Evolutionary conservation across 1,140 invertebrate genomes (phyloP).

Genomic region (Macrotrachela quadricornifera): DNA sequence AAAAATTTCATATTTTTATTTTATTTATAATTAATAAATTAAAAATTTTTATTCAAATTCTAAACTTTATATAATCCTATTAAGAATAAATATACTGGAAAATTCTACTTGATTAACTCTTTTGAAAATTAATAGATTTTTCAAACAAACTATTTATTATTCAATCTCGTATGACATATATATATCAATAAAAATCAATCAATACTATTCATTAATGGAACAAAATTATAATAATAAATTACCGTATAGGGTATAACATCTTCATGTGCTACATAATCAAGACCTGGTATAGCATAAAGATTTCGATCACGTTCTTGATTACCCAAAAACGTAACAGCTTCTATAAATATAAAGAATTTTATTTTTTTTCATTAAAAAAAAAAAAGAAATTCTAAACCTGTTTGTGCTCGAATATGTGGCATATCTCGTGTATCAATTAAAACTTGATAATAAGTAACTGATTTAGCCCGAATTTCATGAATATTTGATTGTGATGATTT

Average conservation of each 20-base stretch:
- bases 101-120: too few relatives aligned
- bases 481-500: constrained; percentile 36
- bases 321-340: constrained; percentile 86
- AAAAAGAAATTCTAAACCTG: constrained; percentile 5
- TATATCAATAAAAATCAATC: too few relatives aligned
- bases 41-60: too few relatives aligned
- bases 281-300: constrained; percentile 68
- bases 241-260: constrained; percentile 39
- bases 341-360: constrained; percentile 28
- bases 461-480: constrained; percentile 66
- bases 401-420: constrained; percentile 55
- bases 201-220: too few relatives aligned
- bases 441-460: constrained; percentile 86
- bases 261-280: constrained; percentile 89
- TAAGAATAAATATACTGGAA: too few relatives aligned
- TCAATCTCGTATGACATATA: too few relatives aligned
- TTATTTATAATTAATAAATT: too few relatives aligned
- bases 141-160: too few relatives aligned
- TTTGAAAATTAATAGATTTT: too few relatives aligned
- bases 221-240: too few relatives aligned
- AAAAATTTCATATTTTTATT: too few relatives aligned
- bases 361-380: constrained; percentile 57
- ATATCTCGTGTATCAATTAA: constrained; percentile 84
- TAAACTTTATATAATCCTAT: too few relatives aligned
- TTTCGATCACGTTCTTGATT: constrained; percentile 70